Evolutionary conservation across 1,140 invertebrate genomes (phyloP).

Genomic region (Eueides isabella): DNA sequence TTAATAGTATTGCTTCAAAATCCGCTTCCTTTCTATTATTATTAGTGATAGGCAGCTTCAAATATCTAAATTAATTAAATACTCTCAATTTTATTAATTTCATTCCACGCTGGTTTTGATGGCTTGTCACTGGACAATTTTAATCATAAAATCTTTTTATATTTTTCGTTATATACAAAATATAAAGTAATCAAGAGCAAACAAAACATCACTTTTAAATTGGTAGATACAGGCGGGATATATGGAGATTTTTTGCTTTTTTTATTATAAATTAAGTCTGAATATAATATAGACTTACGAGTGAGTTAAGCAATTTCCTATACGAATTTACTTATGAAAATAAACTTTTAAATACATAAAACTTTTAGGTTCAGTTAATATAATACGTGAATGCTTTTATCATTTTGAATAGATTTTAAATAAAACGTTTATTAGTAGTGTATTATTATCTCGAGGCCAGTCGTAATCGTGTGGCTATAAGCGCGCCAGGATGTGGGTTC

Average conservation of each 20-base stretch:
- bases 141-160: background rate
- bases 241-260: background rate
- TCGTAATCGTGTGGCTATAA: no score
- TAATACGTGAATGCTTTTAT: background rate
- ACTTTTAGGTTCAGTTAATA: background rate
- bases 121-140: background rate
- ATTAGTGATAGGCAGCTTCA: background rate
- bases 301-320: background rate
- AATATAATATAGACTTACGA: background rate
- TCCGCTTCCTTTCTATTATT: background rate
- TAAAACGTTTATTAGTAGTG: background rate
- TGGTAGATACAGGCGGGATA: no score
- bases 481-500: no score
- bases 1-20: background rate
- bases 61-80: slow-evolving; percentile 6
- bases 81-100: slow-evolving; percentile 1
- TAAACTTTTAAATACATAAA: background rate
- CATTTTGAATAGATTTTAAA: background rate
- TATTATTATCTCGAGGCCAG: background rate
- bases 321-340: background rate
- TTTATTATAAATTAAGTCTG: background rate
- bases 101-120: background rate
- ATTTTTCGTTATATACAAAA: background rate
- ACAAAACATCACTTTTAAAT: no score
- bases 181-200: no score